These are phyloP conservation scores for Callocephalon fimbriatum DNA, from an alignment of 2,113 vertebrate species.

Conservation along the genomic window DNA sequence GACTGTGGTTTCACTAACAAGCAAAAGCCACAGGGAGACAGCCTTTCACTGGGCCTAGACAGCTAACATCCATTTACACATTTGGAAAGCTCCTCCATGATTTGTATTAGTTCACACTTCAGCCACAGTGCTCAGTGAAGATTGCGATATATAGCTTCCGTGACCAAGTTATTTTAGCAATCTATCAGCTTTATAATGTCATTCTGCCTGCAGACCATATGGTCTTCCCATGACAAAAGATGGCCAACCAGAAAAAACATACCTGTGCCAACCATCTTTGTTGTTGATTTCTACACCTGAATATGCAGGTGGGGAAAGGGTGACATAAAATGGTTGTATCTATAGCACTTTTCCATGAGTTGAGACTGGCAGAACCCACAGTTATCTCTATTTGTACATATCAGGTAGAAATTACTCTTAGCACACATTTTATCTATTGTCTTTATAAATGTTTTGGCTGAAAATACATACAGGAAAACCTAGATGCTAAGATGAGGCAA, in stretches of 20 bases:
- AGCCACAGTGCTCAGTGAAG: neutral
- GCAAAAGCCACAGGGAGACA: conserved; percentile 1
- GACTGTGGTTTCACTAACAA: neutral
- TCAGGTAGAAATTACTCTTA: neutral
- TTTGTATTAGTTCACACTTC: neutral
- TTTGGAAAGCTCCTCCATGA: neutral
- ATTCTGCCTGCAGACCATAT: neutral
- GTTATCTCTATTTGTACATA: neutral
- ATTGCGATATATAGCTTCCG: neutral
- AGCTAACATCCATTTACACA: neutral
- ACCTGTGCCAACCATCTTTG: neutral
- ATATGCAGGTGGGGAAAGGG: neutral
- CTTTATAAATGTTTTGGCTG: neutral
- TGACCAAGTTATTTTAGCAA: neutral
- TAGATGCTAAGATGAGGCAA: neutral
- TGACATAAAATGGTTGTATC: neutral
- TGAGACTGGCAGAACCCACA: neutral
- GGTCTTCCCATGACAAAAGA: neutral
- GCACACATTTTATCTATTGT: neutral
- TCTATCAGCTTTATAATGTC: neutral
- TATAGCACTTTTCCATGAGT: neutral
- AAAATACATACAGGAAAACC: neutral
- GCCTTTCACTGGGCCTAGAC: neutral
- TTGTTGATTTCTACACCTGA: neutral
- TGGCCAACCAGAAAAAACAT: neutral